Evolutionary conservation across 2,888 invertebrate genomes (phyloP).

Genomic region (Branchellion lobata): DNA sequence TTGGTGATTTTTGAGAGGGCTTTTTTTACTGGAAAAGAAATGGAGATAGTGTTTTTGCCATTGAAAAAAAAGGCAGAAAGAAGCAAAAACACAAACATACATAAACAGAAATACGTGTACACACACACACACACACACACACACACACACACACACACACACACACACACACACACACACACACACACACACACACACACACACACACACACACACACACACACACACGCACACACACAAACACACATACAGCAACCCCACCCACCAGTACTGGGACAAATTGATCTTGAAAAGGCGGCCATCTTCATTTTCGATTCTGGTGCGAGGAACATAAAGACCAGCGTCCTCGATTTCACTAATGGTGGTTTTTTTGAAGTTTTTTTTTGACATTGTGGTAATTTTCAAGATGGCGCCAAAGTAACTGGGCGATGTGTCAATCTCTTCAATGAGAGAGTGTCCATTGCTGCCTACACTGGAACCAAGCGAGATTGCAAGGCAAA

Average conservation of each 20-base stretch:
- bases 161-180: too few relatives aligned
- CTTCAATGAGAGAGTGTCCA: neutral
- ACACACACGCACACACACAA: too few relatives aligned
- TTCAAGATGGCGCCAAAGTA: neutral
- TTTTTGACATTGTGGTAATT: neutral
- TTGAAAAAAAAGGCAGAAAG: too few relatives aligned
- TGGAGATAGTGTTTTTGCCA: too few relatives aligned
- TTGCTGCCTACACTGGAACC: neutral
- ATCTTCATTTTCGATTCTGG: neutral
- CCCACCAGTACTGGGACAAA: neutral
- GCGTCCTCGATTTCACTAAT: neutral
- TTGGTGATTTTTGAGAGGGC: slow-evolving; percentile 48
- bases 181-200: too few relatives aligned
- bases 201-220: too few relatives aligned
- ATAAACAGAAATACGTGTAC: too few relatives aligned
- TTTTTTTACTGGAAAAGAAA: neutral
- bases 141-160: too few relatives aligned
- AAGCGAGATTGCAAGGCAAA: neutral
- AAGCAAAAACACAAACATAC: too few relatives aligned
- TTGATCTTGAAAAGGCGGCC: neutral
- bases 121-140: too few relatives aligned
- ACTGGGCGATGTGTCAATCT: neutral
- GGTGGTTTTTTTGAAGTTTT: neutral
- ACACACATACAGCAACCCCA: neutral
- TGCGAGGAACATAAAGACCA: neutral